Conservation (phyloP, 1,140 invertebrate genomes). For the Luehdorfia chinensis region DNA sequence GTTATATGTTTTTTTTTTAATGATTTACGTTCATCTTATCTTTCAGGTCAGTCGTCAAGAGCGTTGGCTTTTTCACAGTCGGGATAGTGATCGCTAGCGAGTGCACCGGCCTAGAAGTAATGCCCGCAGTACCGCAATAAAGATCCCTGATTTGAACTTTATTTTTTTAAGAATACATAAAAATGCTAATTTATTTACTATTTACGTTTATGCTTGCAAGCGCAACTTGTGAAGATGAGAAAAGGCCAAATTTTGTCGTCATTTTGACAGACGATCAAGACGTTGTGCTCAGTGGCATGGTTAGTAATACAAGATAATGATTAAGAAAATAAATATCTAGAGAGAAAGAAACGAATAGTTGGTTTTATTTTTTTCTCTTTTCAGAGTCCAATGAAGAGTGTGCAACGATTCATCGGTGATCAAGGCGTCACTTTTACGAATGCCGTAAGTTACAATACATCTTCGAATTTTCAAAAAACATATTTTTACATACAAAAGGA, state of each 20-base stretch:
- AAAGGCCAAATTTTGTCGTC: conserved; percentile 85
- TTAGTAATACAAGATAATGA: conserved; percentile 69
- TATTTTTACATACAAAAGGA: too few species aligned
- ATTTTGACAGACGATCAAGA: conserved; percentile 94
- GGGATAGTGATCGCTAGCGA: conserved; percentile 83
- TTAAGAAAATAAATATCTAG: conserved; percentile 52
- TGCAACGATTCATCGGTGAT: conserved; percentile 79
- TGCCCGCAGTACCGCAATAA: conserved; percentile 76
- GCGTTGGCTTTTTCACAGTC: conserved; percentile 81
- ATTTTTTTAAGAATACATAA: conserved; percentile 23
- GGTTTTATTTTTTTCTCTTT: conserved; percentile 66
- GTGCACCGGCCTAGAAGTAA: conserved; percentile 81
- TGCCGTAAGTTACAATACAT: conserved; percentile 79
- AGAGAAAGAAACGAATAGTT: conserved; percentile 27
- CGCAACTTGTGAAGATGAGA: conserved; percentile 32
- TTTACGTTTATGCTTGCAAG: conserved; percentile 33
- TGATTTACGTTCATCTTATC: conserved; percentile 41
- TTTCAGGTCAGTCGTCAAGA: conserved; percentile 84
- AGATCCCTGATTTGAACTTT: conserved; percentile 12
- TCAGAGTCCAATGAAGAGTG: conserved; percentile 83
- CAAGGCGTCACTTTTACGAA: conserved; percentile 84
- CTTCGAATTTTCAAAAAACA: too few species aligned
- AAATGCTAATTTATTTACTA: conserved; percentile 60
- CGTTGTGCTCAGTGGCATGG: conserved; percentile 85
- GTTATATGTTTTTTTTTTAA: conserved; percentile 17